Conservation (phyloP, 2,888 invertebrate genomes). For the Drosophila tanythrix region DNA sequence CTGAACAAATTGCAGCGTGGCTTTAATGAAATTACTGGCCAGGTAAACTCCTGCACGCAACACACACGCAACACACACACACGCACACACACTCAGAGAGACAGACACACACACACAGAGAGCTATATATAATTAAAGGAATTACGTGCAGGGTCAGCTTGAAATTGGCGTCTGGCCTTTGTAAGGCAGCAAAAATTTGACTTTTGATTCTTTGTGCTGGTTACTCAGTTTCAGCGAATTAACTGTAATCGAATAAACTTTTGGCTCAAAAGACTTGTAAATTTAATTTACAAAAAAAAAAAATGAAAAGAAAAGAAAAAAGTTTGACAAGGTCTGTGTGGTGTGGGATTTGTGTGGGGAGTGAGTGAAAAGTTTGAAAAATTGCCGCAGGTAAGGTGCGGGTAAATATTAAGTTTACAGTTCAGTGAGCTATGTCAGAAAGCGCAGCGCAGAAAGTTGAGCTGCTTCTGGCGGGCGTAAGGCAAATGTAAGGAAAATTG, state of each 20-base stretch:
- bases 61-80: too few species aligned
- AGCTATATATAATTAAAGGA: constrained; percentile 5
- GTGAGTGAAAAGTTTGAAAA: constrained; percentile 35
- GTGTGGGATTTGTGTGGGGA: constrained; percentile 1
- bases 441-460: constrained; percentile 32
- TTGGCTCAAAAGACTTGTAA: constrained; percentile 42
- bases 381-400: constrained; percentile 51
- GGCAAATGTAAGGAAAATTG: constrained; percentile 14
- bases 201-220: constrained; percentile 8
- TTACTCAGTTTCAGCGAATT: constrained; percentile 39
- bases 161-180: constrained; percentile 7
- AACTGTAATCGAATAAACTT: constrained; percentile 58
- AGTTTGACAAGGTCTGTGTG: constrained; percentile 23
- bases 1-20: not conserved
- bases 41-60: not conserved
- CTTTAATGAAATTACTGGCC: not conserved
- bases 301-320: not conserved
- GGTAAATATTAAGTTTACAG: constrained; percentile 33
- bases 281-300: constrained; percentile 53
- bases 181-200: not conserved
- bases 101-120: not conserved
- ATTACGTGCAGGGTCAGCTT: constrained; percentile 10
- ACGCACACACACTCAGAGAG: not conserved
- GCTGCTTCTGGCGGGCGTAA: constrained; percentile 7
- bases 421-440: constrained; percentile 41